Base-by-base conservation (phyloP, 2,888 invertebrate genomes). In the Tachina fera region DNA sequence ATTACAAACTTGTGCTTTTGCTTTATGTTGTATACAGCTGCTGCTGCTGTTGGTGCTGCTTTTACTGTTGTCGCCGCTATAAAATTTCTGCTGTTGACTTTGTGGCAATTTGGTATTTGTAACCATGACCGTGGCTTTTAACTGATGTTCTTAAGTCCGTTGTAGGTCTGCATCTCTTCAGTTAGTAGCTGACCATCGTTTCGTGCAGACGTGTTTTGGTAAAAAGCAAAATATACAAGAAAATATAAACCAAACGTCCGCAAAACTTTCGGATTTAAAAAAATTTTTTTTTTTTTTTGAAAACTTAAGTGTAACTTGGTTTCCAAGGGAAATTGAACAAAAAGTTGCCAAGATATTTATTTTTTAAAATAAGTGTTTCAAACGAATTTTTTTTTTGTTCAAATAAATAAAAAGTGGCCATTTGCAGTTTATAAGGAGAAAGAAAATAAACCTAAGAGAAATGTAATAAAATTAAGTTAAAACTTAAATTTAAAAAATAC, bases 111-210 rank as follows among this genome's bases (percentile, higher is more conserved):
- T 71, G 77, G 70, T 67, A 77, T 78, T 60, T 80, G 65, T 84
- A 76, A 80, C 86, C 86, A 86, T 86, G 86, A 83, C 86, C 86
- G 79, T 86, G 86, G 86, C 86, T 86, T 86, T 86, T 76, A 80
- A 61, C 82, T 76, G 82, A 72, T 83, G 92, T 92, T 92, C 92
- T 92, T 92, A 92, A 92, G 92, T 92, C 92, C 92, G 92, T 90
- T 90, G 92, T 91, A 90, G 91, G 92, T 91, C 90, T 91, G 91
- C 91, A 92, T 92, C 91, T 92, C 92, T 92, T 92, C 92, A 92
- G 92, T 92, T 92, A 90, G 92, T 91, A 91, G 92, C 91, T 92
- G 92, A 92, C 92, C 92, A 92, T 91, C 92, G 91, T 89, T 90
- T 89, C 91, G 92, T 91, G 90, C 91, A 91, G 91, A 92, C 91